Evolutionary conservation across 2,797 vertebrate genomes (phyloP).

Genomic region (Cirrhinus molitorella): DNA sequence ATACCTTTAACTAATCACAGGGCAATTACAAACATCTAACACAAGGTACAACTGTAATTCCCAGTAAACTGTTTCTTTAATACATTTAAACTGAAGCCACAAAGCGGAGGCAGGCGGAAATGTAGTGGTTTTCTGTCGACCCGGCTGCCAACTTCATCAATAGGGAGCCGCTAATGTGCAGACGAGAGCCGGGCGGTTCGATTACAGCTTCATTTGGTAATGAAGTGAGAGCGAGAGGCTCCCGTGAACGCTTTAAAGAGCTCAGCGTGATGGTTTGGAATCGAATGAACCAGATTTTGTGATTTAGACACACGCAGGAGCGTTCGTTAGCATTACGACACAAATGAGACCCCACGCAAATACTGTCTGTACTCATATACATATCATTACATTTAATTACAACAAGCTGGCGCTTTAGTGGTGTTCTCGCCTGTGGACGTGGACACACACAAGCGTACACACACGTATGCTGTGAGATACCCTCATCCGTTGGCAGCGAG

Average conservation of each 20-base stretch:
- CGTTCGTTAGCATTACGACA: background rate
- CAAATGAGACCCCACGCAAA: constrained; percentile 4
- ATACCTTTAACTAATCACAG: constrained; percentile 1
- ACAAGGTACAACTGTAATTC: background rate
- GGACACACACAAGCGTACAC: constrained; percentile 40
- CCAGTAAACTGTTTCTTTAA: background rate
- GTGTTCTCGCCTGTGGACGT: constrained; percentile 43
- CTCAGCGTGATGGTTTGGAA: constrained; percentile 67
- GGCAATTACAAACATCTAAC: background rate
- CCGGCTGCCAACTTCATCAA: constrained; percentile 45
- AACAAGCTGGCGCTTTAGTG: constrained; percentile 56
- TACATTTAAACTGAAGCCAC: constrained; percentile 20
- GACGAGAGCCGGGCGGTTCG: constrained; percentile 67
- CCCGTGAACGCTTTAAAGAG: constrained; percentile 73
- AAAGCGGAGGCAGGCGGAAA: constrained; percentile 23
- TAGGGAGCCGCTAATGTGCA: constrained; percentile 52
- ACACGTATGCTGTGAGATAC: constrained; percentile 21
- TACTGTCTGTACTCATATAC: constrained; percentile 44
- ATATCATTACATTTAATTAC: constrained; percentile 68
- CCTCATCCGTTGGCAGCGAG: constrained; percentile 49
- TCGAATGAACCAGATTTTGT: constrained; percentile 62
- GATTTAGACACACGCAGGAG: constrained; percentile 44
- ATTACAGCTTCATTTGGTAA: constrained; percentile 82
- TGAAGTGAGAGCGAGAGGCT: constrained; percentile 78
- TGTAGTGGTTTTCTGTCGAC: constrained; percentile 16